phyloP scores from a whole-genome alignment of 2,888 invertebrate genomes.

The Drosophila cognata region DNA sequence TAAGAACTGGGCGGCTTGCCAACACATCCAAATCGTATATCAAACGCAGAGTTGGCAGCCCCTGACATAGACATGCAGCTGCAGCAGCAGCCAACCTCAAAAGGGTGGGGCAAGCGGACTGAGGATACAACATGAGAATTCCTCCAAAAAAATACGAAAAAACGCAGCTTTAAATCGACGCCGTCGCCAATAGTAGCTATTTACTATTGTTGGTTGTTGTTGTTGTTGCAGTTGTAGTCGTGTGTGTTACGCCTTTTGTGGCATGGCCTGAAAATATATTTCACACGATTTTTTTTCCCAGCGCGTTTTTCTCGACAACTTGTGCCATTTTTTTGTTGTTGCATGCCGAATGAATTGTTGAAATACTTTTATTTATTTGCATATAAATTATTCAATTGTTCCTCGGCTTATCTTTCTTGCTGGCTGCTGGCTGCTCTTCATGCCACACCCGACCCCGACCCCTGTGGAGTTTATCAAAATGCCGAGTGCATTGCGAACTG shows the following conservation, averaged over 20 bases:
- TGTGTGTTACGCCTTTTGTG: conserved; percentile 73
- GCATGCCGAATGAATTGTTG: conserved; percentile 54
- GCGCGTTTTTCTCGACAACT: conserved; percentile 34
- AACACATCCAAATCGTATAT: conserved; percentile 79
- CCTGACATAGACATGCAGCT: conserved; percentile 77
- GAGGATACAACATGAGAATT: conserved; percentile 3
- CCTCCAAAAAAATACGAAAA: conserved; percentile 9
- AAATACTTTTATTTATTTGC: conserved; percentile 78
- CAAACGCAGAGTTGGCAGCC: conserved; percentile 77
- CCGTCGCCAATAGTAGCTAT: conserved; percentile 54
- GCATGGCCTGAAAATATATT: conserved; percentile 67
- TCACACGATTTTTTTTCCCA: conserved; percentile 57
- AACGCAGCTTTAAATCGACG: conserved; percentile 38
- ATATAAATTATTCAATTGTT: conserved; percentile 80
- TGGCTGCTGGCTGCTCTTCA: conserved; percentile 36
- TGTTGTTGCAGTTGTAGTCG: conserved; percentile 39
- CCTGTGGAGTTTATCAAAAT: conserved; percentile 67
- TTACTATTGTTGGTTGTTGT: conserved; percentile 24
- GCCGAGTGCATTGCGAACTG: conserved; percentile 64
- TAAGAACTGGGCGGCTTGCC: conserved; percentile 71
- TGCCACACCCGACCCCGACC: conserved; percentile 6
- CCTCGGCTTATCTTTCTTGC: conserved; percentile 62
- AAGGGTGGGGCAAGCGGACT: conserved; percentile 36
- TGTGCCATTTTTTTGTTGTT: conserved; percentile 32
- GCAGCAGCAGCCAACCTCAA: conserved; percentile 54